Evolutionary conservation across 2,888 invertebrate species (phyloP).

Genomic region (Epiperipatus broadwayi): DNA sequence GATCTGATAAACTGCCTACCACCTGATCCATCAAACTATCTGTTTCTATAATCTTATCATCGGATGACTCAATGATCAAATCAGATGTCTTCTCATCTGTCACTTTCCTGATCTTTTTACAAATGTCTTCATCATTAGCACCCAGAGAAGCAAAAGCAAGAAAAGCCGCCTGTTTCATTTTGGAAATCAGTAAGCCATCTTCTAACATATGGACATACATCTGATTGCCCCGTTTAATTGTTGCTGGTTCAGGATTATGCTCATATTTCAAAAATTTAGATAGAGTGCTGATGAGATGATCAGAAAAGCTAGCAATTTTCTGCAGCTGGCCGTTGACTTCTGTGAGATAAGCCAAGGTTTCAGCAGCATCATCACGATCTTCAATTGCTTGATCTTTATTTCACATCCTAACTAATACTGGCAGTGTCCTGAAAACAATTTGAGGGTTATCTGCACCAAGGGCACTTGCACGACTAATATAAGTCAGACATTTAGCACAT

Average conservation of each 20-base stretch:
- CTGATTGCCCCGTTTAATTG: too few species aligned
- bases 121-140: conserved; percentile 79
- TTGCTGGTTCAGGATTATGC: too few species aligned
- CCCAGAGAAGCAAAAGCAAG: conserved; percentile 69
- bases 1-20: conserved; percentile 44
- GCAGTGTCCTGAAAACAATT: conserved; percentile 59
- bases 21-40: conserved; percentile 72
- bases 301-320: conserved; percentile 68
- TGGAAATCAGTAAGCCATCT: too few species aligned
- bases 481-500: conserved; percentile 64
- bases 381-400: conserved; percentile 46
- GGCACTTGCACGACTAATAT: conserved; percentile 63
- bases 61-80: too few species aligned
- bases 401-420: conserved; percentile 46
- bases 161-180: conserved; percentile 30
- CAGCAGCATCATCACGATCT: conserved; percentile 55
- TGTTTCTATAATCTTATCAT: conserved; percentile 68
- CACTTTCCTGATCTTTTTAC: conserved; percentile 47
- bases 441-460: conserved; percentile 48
- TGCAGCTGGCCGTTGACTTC: conserved; percentile 77
- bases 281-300: conserved; percentile 65
- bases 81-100: too few species aligned
- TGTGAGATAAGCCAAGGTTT: conserved; percentile 69
- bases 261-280: conserved; percentile 51
- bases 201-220: too few species aligned